Evolutionary conservation across 1,140 invertebrate genomes (phyloP), one percentile per base, ranked within the genome.

Genomic region (Lycorma delicatula): DNA sequence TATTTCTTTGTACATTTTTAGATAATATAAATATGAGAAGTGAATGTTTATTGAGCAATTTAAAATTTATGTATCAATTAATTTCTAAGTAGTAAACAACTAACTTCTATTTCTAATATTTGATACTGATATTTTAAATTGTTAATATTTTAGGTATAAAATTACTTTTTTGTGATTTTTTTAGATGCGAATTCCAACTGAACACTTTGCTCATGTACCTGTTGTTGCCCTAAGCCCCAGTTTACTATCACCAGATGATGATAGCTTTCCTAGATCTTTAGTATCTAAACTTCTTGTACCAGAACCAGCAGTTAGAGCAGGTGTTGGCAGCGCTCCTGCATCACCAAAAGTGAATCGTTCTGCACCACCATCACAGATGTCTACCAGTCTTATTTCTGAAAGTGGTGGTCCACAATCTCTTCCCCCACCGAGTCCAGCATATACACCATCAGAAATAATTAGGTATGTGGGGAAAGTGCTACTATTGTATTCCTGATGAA

Each of bases 151-250:
- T 7, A 31, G 13, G 13, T 13, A 31, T 31, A 7, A 31, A 7
- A 13, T 26, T 31, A 46, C 20, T 36, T 51, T 5, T 26, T 29
- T 51, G 6, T 60, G 27, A 53, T 60, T 22, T 63, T 74, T 73
- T 6, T 73, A 94, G 87, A 97, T 97, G 93, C 83, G 91, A 58
- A 93, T 97, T 63, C 93, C 93, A 20, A 92, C 90, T 54, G 92
- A 95, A 69, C 91, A 96, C 68, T 97, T 96, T 75, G 84, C 89
- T n/a, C 90, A 90, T 69, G 90, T 96, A 56, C 93, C 93, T 3
- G 91, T 97, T 25, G 91, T 93, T 56, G 79, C 93, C 63, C 76
- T 97, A 31, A 93, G 89, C 64, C 93, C 93, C 16, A 88, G 84
- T 62, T 79, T 89, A 66, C 76, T 86, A 65, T 86, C 84, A 34